These are phyloP conservation scores for Zophobas morio DNA, from an alignment of 1,140 invertebrate genomes.

Conservation along the genomic window DNA sequence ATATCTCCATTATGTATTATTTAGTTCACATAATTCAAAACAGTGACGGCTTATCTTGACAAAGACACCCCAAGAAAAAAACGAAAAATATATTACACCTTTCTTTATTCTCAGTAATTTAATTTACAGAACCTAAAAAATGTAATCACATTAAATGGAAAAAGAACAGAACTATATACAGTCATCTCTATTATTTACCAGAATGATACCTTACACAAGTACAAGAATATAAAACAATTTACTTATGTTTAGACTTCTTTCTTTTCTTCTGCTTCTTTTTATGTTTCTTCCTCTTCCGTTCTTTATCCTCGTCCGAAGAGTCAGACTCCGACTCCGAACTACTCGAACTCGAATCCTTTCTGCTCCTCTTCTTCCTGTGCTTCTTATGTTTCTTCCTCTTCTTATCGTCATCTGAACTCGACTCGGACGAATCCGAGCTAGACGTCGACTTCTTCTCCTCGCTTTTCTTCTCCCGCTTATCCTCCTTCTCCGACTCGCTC, in stretches of 20 bases:
- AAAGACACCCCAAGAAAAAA: neutral
- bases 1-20: too few relatives aligned
- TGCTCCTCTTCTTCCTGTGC: slow-evolving; percentile 62
- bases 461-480: slow-evolving; percentile 68
- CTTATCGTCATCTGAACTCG: slow-evolving; percentile 62
- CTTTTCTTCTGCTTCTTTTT: slow-evolving; percentile 72
- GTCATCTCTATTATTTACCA: slow-evolving; percentile 1
- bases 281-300: slow-evolving; percentile 63
- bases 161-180: slow-evolving; percentile 30
- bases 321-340: slow-evolving; percentile 59
- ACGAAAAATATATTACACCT: neutral
- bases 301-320: slow-evolving; percentile 62
- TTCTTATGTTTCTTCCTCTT: slow-evolving; percentile 68
- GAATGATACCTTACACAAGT: slow-evolving; percentile 6
- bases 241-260: slow-evolving; percentile 66
- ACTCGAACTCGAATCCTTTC: slow-evolving; percentile 59
- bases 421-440: slow-evolving; percentile 57
- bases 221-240: slow-evolving; percentile 1
- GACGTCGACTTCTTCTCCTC: slow-evolving; percentile 66
- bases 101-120: slow-evolving; percentile 1
- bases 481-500: slow-evolving; percentile 69
- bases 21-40: too few relatives aligned
- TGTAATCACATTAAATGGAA: slow-evolving; percentile 30
- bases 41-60: neutral
- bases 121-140: slow-evolving; percentile 39